A percentile compares a stretch with the other conserved stretches of the same genome.
These are phyloP conservation scores for Siniperca undulata DNA, from an alignment of 2,797 vertebrate genomes.

Conservation along the genomic window DNA sequence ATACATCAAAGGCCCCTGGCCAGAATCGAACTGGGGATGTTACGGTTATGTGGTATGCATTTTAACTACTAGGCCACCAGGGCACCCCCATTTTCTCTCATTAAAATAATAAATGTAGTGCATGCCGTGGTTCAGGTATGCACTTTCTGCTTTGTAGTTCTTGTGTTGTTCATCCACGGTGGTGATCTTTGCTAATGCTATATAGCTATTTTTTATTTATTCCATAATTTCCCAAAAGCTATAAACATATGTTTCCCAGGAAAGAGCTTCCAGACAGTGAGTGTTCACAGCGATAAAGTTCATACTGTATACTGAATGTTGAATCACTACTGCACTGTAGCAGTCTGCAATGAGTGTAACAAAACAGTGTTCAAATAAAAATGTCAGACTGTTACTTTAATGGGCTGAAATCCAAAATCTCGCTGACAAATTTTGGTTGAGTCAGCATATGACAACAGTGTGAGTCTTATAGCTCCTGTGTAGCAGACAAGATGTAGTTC, in stretches of 20 bases:
- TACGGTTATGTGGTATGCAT: background rate
- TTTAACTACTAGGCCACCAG: background rate
- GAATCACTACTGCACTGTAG: background rate
- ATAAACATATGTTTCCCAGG: background rate
- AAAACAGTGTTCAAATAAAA: background rate
- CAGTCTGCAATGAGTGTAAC: background rate
- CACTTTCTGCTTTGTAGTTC: too few relatives aligned
- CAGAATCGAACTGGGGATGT: background rate
- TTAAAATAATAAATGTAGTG: background rate
- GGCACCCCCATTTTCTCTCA: background rate
- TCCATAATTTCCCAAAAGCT: background rate
- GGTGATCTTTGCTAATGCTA: background rate
- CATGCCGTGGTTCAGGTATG: background rate
- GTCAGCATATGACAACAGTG: conserved; percentile 21
- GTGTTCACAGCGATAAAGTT: background rate
- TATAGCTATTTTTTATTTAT: background rate
- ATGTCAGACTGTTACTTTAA: background rate
- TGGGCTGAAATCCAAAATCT: background rate
- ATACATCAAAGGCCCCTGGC: background rate
- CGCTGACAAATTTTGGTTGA: background rate
- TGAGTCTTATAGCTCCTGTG: conserved; percentile 13
- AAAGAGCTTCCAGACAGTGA: background rate
- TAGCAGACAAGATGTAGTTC: conserved; percentile 31
- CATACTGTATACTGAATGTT: background rate
- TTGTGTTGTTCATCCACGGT: background rate